A percentile compares a stretch with the other conserved stretches of the same genome.
Conservation (phyloP, 1,140 invertebrate genomes). For the Argopecten irradians region DNA sequence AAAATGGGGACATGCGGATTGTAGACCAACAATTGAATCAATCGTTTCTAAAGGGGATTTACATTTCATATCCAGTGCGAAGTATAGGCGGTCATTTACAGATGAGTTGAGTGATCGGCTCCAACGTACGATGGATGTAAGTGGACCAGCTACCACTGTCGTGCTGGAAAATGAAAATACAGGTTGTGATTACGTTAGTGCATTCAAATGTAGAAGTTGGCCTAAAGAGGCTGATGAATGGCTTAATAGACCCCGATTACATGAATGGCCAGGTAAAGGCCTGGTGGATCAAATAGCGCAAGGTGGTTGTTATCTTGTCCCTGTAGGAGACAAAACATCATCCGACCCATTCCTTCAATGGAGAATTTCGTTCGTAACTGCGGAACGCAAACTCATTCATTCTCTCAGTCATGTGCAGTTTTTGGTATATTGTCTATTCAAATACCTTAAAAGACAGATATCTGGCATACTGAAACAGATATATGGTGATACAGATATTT, state of each 20-base stretch:
- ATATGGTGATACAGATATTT: not conserved
- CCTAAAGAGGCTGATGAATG: not conserved
- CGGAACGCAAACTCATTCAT: not conserved
- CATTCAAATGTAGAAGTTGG: not conserved
- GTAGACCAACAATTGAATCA: not conserved
- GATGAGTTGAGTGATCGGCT: not conserved
- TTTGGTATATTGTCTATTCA: conserved; percentile 27
- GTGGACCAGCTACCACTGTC: not conserved
- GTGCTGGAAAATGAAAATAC: not conserved
- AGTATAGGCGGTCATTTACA: not conserved
- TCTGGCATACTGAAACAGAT: not conserved
- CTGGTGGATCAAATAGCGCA: not conserved
- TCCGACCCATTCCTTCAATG: not conserved
- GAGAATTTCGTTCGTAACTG: conserved; percentile 25
- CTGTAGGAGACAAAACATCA: not conserved
- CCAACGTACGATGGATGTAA: not conserved
- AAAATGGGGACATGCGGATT: not conserved
- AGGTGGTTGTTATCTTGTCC: no score
- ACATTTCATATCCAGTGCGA: not conserved
- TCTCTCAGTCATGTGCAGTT: conserved; percentile 28
- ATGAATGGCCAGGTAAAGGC: conserved; percentile 3
- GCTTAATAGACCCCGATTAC: not conserved
- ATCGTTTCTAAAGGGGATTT: not conserved
- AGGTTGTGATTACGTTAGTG: not conserved
- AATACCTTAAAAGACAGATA: conserved; percentile 8